Base-by-base conservation (phyloP, 2,797 vertebrate species). In the Enteromius paludinosus region DNA sequence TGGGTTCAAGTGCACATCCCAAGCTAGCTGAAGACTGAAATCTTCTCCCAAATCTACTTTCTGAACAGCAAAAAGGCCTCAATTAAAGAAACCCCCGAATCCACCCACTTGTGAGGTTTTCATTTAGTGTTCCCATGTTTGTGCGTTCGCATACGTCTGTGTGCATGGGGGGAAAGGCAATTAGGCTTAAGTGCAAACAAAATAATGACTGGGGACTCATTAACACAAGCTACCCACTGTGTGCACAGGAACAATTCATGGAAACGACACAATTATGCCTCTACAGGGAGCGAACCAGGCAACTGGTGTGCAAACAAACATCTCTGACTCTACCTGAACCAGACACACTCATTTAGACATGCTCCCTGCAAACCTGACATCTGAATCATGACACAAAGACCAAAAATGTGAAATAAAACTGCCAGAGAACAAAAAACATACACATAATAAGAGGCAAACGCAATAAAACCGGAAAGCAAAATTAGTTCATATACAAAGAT, bases 171-270 rank as follows among this genome's bases (percentile, higher is more conserved):
- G 59, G 81, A 84, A 79, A 78, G 75, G 62, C 82, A 78, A 77
- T 79, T 83, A 82, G 69, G 66, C 82, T 78, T 45, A 52, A 81
- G 81, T 76, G 59, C 73, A 74, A 84, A 83, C 79, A 75, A 73
- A 84, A 85, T 65, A 83, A 78, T 81, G 81, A 76, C 87, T 72
- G 76, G 87, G 85, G 87, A 87, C 85, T 85, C 85, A 85, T 87
- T 88, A 88, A 82, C 68, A 81, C 69, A 79, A 81, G 85, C 79
- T 71, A 72, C 59, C 75, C 75, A 76, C 73, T 83, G 81, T 79
- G 87, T 76, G 59, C 70, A 64, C 62, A 72, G 76, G 78, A 80
- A 80, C 79, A 61, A 74, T 76, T 78, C 84, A 79, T 64, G 74
- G 75, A 82, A 85, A 78, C 68, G 56, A 75, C 79, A 84, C 83